Evolutionary conservation across 2,888 invertebrate species (phyloP).

Genomic region (Sturmia bella): DNA sequence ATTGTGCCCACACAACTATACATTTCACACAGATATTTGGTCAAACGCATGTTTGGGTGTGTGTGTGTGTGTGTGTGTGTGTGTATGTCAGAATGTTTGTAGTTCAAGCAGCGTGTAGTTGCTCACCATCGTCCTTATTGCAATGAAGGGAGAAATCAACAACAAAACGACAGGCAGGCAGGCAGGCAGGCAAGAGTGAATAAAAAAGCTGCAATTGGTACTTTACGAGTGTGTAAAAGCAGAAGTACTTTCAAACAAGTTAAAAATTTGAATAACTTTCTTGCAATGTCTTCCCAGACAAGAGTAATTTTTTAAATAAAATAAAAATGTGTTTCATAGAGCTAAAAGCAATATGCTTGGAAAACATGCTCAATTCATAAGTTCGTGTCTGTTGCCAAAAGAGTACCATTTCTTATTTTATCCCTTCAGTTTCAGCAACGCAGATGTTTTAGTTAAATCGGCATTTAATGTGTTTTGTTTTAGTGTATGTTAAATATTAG

Average conservation of each 20-base stretch:
- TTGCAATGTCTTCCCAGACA: too few relatives aligned
- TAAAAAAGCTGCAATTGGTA: not conserved
- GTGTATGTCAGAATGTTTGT: slow-evolving; percentile 61
- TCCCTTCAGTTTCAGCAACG: slow-evolving; percentile 19
- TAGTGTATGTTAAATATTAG: slow-evolving; percentile 48
- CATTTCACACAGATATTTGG: slow-evolving; percentile 24
- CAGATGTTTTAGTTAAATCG: slow-evolving; percentile 22
- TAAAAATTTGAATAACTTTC: too few relatives aligned
- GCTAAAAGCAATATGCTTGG: not conserved
- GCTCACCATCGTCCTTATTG: slow-evolving; percentile 57
- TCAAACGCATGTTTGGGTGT: slow-evolving; percentile 13
- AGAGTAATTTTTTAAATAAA: not conserved
- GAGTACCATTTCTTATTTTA: slow-evolving; percentile 48
- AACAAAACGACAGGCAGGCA: not conserved
- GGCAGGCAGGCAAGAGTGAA: slow-evolving; percentile 1
- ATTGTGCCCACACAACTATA: slow-evolving; percentile 2
- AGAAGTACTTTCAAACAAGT: not conserved
- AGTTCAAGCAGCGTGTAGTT: slow-evolving; percentile 75
- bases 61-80: slow-evolving; percentile 52
- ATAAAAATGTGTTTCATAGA: not conserved
- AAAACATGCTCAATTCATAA: not conserved
- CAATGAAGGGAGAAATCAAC: not conserved
- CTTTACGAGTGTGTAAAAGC: not conserved
- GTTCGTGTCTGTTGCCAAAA: not conserved
- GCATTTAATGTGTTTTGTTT: slow-evolving; percentile 41